Evolutionary conservation across 2,797 vertebrate species (phyloP), one percentile per base, ranked within the genome.

Genomic region (Synaphobranchus kaupii): DNA sequence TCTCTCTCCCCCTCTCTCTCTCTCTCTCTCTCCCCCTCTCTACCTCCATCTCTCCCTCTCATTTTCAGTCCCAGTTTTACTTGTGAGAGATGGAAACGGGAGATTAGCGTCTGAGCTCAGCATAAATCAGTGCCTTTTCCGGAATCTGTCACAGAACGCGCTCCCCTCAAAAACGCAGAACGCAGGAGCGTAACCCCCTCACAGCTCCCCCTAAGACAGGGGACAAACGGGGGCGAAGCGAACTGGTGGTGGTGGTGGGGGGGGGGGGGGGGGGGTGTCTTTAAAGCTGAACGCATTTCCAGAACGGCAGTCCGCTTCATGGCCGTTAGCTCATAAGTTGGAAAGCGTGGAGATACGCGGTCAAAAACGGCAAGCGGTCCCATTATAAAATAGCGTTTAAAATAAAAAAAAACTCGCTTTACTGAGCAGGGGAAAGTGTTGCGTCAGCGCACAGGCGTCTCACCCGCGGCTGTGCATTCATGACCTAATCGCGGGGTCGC

Each of bases 51-150:
- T 7, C 52, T 60, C 34, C 34, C 52, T 10, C 81, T n/a, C n/a
- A 7, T 34, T 56, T 56, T 52, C n/a, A 3, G 31, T 83, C 76
- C 71, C 31, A 76, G 7, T 44, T 44, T 17, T 39, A 44, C 71
- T 76, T 39, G 31, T 76, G 34, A 76, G 63, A 68, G 71, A 76
- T 76, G 71, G 71, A 56, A 56, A 83, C 17, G 81, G 15, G 48
- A 83, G 81, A 48, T 56, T 54, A 83, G 81, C 81, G 3, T 66
- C 60, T 82, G 78, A 90, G 90, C 90, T 88, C 9, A 0, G 85
- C 83, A 73, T 88, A 90, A 91, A 92, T 89, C 90, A 86, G 89
- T 0, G 84, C 87, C 71, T 54, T 78, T 52, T 54, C 52, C 52
- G 1, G 12, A 52, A 52, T 52, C 1, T 52, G 48, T 13, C 81